These are phyloP conservation scores for Malurus splendens DNA, from an alignment of 2,797 vertebrate species.

Conservation along the genomic window DNA sequence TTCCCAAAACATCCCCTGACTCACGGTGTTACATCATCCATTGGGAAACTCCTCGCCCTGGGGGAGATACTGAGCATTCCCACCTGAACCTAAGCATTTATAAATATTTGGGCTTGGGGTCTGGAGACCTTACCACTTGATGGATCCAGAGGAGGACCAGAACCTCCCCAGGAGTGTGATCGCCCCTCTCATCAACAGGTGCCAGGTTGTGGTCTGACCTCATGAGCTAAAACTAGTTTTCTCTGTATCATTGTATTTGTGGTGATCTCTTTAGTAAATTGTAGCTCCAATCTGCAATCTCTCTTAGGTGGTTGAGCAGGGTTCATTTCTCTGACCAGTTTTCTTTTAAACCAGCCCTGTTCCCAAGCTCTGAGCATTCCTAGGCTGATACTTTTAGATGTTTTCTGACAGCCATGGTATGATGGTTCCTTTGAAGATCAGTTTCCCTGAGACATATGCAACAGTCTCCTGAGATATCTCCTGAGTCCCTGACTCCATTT, in stretches of 20 bases:
- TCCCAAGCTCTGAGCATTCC: background rate
- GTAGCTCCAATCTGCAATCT: background rate
- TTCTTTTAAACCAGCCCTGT: background rate
- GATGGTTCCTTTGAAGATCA: background rate
- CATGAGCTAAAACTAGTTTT: background rate
- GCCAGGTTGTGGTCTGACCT: rapidly evolving
- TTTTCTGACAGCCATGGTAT: background rate
- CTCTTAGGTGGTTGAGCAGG: background rate
- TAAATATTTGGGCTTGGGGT: background rate
- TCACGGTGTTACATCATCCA: rapidly evolving
- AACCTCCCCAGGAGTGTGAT: too few relatives aligned
- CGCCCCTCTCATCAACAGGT: background rate
- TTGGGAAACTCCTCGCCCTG: rapidly evolving
- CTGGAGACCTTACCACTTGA: rapidly evolving
- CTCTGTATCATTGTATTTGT: background rate
- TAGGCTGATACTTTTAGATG: background rate
- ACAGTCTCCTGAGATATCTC: background rate
- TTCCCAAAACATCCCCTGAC: too few relatives aligned
- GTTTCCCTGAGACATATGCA: background rate
- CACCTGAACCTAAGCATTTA: background rate
- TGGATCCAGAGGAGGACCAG: background rate
- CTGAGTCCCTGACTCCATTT: background rate
- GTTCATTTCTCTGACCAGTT: background rate
- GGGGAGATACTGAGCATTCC: background rate
- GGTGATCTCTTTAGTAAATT: background rate